These are phyloP conservation scores for Xylocampa areola DNA, from an alignment of 2,888 invertebrate species.

Conservation along the genomic window DNA sequence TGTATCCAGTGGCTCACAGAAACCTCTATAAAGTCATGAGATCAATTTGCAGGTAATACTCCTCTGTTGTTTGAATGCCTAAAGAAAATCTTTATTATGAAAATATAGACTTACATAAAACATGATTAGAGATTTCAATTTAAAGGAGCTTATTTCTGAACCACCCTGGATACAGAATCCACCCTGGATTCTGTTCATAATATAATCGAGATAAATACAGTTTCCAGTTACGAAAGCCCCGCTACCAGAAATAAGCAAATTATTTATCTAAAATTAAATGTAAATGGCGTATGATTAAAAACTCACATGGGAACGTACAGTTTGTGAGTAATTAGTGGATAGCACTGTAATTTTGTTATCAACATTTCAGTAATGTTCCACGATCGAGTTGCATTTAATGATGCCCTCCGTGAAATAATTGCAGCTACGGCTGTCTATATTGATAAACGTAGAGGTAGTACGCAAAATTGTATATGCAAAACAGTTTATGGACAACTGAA, in stretches of 20 bases:
- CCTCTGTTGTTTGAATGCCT: no score
- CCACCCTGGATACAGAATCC: no score
- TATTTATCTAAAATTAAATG: constrained; percentile 12
- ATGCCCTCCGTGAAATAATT: constrained; percentile 27
- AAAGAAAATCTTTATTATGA: no score
- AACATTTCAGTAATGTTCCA: constrained; percentile 33
- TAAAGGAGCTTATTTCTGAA: no score
- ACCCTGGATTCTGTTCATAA: not conserved
- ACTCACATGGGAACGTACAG: constrained; percentile 23
- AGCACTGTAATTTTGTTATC: constrained; percentile 47
- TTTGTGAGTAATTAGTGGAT: constrained; percentile 28
- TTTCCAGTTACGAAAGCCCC: constrained; percentile 20
- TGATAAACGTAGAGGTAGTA: not conserved
- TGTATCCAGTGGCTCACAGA: no score
- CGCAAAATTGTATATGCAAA: constrained; percentile 13
- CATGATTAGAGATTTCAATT: no score
- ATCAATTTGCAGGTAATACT: no score
- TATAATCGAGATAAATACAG: constrained; percentile 4
- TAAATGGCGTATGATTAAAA: constrained; percentile 37
- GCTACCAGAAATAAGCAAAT: constrained; percentile 14
- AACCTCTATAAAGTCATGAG: no score
- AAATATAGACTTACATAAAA: no score
- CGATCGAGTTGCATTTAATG: constrained; percentile 46
- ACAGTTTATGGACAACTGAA: not conserved
- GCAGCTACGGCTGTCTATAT: constrained; percentile 7